Evolutionary conservation across 2,797 vertebrate species (phyloP), one percentile per base, ranked within the genome.

Genomic region (Aeoliscus strigatus): DNA sequence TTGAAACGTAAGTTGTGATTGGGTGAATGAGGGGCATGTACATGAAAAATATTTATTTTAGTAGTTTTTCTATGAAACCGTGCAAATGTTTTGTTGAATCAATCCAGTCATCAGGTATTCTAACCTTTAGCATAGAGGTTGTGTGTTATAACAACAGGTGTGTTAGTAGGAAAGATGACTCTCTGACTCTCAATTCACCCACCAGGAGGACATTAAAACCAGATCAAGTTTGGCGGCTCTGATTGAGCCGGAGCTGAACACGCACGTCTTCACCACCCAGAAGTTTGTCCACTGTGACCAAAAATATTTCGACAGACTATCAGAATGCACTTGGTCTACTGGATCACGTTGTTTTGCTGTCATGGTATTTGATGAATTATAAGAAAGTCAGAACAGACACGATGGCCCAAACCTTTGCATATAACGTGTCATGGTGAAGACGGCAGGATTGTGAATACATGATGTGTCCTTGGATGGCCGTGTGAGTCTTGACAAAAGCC

Each of bases 401-500:
- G 23, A 29, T 13, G 14, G 35, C 8, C 8, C 9, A 17, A 30
- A 41, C 18, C 37, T 53, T 60, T 46, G 17, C 38, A 23, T 23
- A 5, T n/a, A 17, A 14, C 11, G 10, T 4, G 37, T 50, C 14
- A 54, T 49, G 39, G 41, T 58, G 59, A n/a, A n/a, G n/a, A 44
- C 27, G 41, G 48, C 32, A 35, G 44, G n/a, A n/a, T n/a, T 21
- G 18, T 27, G 29, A 51, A 32, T 33, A 31, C 8, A 68, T 29
- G 50, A 14, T 17, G 17, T 39, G 37, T 42, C 30, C 9, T 50
- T 29, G 26, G 37, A 23, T 25, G 24, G 32, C 36, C 54, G 49
- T 3, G 42, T 27, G 38, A 33, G 35, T 30, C 38, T 25, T n/a
- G 55, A 64, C 48, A 11, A 51, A 69, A 60, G 39, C 43, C 50